These are phyloP conservation scores for Siniperca scherzeri DNA, from an alignment of 2,797 vertebrate species.

Conservation along the genomic window DNA sequence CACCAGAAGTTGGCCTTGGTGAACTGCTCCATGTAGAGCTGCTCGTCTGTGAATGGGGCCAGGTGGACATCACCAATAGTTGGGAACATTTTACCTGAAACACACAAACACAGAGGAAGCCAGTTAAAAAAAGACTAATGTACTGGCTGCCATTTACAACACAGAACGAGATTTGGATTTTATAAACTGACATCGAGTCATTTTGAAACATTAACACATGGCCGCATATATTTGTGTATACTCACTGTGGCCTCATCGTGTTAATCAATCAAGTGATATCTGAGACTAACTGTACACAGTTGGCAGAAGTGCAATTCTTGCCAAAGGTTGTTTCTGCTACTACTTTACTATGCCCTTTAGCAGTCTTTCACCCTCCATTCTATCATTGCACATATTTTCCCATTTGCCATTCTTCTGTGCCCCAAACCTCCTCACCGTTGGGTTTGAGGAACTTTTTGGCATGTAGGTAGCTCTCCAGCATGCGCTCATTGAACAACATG, in stretches of 20 bases:
- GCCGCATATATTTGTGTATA: too few relatives aligned
- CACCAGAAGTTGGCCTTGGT: slow-evolving; percentile 99
- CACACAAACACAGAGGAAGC: not conserved
- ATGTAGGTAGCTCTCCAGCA: slow-evolving; percentile 98
- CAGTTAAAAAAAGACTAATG: not conserved
- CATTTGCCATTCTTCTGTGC: not conserved
- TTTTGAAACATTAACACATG: not conserved
- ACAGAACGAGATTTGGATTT: not conserved
- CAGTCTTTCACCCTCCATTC: not conserved
- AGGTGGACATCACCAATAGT: slow-evolving; percentile 97
- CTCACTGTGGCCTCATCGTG: not conserved
- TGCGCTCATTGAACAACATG: slow-evolving; percentile 98
- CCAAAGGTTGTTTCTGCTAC: not conserved
- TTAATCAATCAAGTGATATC: not conserved
- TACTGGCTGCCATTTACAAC: not conserved
- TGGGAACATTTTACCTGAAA: slow-evolving; percentile 97
- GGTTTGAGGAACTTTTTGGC: slow-evolving; percentile 98
- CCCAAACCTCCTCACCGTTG: slow-evolving; percentile 85
- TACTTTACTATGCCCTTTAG: not conserved
- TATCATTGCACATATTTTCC: too few relatives aligned
- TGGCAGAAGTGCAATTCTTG: not conserved
- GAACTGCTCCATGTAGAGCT: slow-evolving; percentile 99
- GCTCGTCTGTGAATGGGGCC: slow-evolving; percentile 97
- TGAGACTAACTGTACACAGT: not conserved
- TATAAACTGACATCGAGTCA: not conserved